Base-by-base conservation (phyloP, 2,888 invertebrate genomes). In the Caenorhabditis drosophilae region DNA sequence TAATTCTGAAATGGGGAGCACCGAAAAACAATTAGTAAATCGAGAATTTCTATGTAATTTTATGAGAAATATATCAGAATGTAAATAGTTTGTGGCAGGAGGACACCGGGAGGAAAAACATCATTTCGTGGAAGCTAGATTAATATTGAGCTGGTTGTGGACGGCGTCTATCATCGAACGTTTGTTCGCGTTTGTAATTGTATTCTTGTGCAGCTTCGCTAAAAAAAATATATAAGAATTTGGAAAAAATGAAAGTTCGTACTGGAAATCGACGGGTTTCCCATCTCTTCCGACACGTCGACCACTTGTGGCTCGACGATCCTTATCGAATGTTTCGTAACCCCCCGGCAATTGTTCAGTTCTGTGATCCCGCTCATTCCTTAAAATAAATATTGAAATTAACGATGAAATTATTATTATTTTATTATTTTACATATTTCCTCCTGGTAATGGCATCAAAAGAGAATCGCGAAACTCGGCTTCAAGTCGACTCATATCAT, bases 301-400 rank as follows among this genome's bases (percentile, higher is more conserved):
- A 46, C 79, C 79, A 34, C 63, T 53, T 41, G 77, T 68, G 7
- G 78, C 72, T 38, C 70, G 71, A 42, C 69, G 64, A 40, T 80
- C 75, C 51, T 79, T 75, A 60, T 75, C 54, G 61, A 79, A 78
- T 9, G 79, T 73, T 60, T 83, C 82, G 48, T 81, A 81, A 15
- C 81, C 82, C n/a, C 82, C 82, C 23, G 83, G 83, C 23, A 83
- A 69, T 50, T 76, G 69, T 60, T 82, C 77, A 27, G 77, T 75
- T 42, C 81, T 70, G 46, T 73, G 72, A 40, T 76, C 77, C 27
- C 73, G 61, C 47, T 80, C 79, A 38, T 73, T 72, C 71, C 71
- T 71, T n/a, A 47, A 52, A 41, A 2, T 35, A 25, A 2, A 16
- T 27, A n/a, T 7, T 34, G 4, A 22, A n/a, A 27, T 16, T 11